A percentile compares a stretch with the other conserved stretches of the same genome.
These are phyloP conservation scores for Hippocampus comes DNA, from an alignment of 2,113 vertebrate species.

Conservation along the genomic window DNA sequence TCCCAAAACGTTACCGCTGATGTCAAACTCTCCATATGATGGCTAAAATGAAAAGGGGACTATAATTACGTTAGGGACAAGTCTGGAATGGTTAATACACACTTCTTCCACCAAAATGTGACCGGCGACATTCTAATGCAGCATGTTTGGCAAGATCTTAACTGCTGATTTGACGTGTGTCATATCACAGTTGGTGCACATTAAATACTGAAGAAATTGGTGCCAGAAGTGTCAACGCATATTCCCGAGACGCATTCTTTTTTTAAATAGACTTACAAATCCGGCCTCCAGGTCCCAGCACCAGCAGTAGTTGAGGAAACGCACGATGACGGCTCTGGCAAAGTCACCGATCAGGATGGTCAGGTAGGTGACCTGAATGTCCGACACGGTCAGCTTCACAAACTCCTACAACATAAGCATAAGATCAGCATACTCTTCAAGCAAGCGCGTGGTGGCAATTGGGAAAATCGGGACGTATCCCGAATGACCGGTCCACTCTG, in stretches of 20 bases:
- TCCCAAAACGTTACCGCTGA: constrained; percentile 94
- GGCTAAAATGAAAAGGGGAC: constrained; percentile 71
- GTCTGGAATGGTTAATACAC: background rate
- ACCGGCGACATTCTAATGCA: too few species aligned
- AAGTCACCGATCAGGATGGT: constrained; percentile 97
- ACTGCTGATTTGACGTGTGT: too few species aligned
- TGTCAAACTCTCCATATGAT: constrained; percentile 95
- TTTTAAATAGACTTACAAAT: constrained; percentile 78
- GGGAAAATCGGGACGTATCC: too few species aligned
- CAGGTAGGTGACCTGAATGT: constrained; percentile 92
- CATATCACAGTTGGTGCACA: too few species aligned
- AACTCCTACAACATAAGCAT: constrained; percentile 78
- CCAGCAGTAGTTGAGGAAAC: constrained; percentile 98
- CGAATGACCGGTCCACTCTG: too few species aligned
- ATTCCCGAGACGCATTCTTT: too few species aligned
- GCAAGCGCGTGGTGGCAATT: too few species aligned
- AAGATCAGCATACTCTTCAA: too few species aligned
- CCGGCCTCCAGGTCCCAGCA: constrained; percentile 98
- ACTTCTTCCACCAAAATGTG: too few species aligned
- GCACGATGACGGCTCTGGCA: constrained; percentile 88
- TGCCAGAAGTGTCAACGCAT: too few species aligned
- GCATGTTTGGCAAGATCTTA: too few species aligned
- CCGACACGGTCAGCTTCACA: constrained; percentile 91
- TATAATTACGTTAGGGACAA: background rate
- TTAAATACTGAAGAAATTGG: too few species aligned